phyloP scores from a whole-genome alignment of 2,797 vertebrate genomes.

The Scomberomorus guttatus region DNA sequence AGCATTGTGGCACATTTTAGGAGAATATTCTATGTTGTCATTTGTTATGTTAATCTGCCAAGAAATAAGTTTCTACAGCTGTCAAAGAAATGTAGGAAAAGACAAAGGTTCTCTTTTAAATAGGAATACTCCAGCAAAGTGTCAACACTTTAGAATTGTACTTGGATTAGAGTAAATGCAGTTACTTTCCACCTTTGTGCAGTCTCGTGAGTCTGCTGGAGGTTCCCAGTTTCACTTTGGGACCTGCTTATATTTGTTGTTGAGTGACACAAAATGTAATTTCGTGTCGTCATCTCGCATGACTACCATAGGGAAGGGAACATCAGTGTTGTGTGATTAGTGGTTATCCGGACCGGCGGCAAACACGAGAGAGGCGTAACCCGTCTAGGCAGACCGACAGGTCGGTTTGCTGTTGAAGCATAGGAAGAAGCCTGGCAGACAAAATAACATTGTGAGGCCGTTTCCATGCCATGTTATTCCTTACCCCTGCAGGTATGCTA shows the following conservation, averaged over 20 bases:
- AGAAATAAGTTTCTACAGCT: background rate
- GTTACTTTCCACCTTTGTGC: background rate
- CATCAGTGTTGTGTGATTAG: conserved; percentile 35
- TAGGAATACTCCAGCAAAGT: background rate
- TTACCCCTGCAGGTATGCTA: conserved; percentile 78
- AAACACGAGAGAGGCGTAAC: conserved; percentile 72
- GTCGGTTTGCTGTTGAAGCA: conserved; percentile 79
- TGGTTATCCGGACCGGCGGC: conserved; percentile 29
- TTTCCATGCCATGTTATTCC: conserved; percentile 48
- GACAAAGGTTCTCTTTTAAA: background rate
- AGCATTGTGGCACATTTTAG: background rate
- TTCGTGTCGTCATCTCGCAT: conserved; percentile 42
- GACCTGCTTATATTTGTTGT: background rate
- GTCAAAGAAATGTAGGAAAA: background rate
- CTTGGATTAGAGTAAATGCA: conserved; percentile 10
- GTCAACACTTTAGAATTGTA: background rate
- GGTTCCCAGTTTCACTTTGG: background rate
- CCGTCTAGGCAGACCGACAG: conserved; percentile 85
- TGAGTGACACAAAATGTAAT: background rate
- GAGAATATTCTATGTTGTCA: background rate
- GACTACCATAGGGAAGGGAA: conserved; percentile 40
- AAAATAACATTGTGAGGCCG: conserved; percentile 34
- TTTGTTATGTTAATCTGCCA: background rate
- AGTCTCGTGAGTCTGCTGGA: background rate
- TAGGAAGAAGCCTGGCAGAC: conserved; percentile 41